Evolutionary conservation across 2,113 vertebrate genomes (phyloP), one percentile per base, ranked within the genome.

Genomic region (Corythornis madagascariensis): DNA sequence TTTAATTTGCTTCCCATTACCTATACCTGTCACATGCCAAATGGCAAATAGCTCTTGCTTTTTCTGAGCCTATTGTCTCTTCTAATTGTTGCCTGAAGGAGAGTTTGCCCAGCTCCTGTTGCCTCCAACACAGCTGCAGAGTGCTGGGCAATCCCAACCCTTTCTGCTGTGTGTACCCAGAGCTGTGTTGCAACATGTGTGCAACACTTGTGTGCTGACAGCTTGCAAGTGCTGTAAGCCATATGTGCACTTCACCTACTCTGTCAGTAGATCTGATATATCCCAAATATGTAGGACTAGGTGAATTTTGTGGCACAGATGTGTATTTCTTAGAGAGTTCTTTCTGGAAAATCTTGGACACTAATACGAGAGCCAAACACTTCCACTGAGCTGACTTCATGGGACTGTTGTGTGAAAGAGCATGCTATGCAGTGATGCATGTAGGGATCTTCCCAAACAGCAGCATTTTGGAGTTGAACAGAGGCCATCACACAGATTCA

Each of bases 11-110:
- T 83, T 70, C 20, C 65, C 13, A 2, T 72, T 91, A 25, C 18
- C 56, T 47, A n/a, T 14, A 45, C 35, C 43, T 78, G 40, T 25
- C 45, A 31, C 10, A 2, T 26, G 29, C 48, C 55, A 74, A 80
- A 47, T 60, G 38, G 29, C 70, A 77, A 77, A 80, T 6, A 63
- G 35, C 9, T 60, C 15, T 47, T 78, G 55, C 14, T 47, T 86
- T 93, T 57, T 65, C 57, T 4, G n/a, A 75, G 40, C 24, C 67
- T 66, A 16, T 72, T 60, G 14, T 65, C 53, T 85, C 45, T 69
- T 92, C 13, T 75, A 69, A 57, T 60, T 78, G 35, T 94, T 91
- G 93, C 82, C 89, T 0, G 31, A 45, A 91, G 94, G 66, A 45
- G 78, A 42, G 42, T 70, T 82, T 4, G 3, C 42, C n/a, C 29